These are phyloP conservation scores for Erethizon dorsatum DNA, from an alignment of 2,797 vertebrate species.

Conservation along the genomic window DNA sequence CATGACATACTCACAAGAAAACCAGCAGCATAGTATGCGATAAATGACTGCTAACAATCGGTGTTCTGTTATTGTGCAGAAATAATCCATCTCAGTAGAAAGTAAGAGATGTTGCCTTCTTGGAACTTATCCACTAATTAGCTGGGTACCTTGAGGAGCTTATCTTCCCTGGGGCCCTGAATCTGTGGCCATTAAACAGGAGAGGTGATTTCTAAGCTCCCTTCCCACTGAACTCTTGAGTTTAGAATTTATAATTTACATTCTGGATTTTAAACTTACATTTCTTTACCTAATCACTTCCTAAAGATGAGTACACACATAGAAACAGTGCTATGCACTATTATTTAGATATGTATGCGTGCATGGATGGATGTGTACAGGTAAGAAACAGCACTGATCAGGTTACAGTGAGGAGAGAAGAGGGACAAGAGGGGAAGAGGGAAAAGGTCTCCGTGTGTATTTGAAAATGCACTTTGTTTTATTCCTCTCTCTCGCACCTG, in stretches of 20 bases:
- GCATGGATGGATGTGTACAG: not conserved
- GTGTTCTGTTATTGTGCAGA: not conserved
- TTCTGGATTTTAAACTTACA: conserved; percentile 17
- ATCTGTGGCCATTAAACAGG: not conserved
- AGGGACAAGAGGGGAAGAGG: not conserved
- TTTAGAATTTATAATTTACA: conserved; percentile 20
- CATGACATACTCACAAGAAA: not conserved
- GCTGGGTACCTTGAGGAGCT: not conserved
- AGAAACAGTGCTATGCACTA: not conserved
- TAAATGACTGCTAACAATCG: not conserved
- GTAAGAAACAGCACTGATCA: not conserved
- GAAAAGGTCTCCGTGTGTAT: not conserved
- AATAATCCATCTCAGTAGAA: conserved; percentile 2
- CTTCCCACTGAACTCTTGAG: not conserved
- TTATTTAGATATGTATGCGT: not conserved
- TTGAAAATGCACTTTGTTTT: not conserved
- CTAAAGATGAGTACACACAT: not conserved
- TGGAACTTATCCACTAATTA: conserved; percentile 52
- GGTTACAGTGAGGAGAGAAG: not conserved
- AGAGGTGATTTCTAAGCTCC: conserved; percentile 2
- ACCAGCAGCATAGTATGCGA: not conserved
- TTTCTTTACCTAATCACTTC: not conserved
- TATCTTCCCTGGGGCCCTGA: not conserved
- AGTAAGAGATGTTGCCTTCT: not conserved
- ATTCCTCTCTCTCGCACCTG: not conserved